Evolutionary conservation across 2,113 vertebrate genomes (phyloP).

Genomic region (Pteronura brasiliensis): DNA sequence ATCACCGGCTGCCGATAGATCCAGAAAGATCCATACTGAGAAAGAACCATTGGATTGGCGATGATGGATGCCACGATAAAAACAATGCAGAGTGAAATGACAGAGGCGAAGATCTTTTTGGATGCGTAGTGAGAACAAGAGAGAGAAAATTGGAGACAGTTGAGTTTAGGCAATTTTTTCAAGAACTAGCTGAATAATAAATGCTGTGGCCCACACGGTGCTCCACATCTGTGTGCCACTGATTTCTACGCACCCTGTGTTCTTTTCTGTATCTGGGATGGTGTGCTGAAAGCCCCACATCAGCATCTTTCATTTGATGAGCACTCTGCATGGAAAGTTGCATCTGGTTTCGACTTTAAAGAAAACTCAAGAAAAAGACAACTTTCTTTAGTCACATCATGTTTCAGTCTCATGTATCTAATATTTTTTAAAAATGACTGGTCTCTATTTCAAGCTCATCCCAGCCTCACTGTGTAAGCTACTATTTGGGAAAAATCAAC

Average conservation of each 20-base stretch:
- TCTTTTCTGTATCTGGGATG: not conserved
- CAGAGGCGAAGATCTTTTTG: not conserved
- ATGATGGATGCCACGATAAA: not conserved
- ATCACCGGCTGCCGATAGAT: not conserved
- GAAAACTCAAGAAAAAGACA: not conserved
- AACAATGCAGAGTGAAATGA: not conserved
- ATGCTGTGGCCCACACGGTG: fast-evolving
- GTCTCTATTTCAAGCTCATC: not conserved
- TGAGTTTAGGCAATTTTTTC: not conserved
- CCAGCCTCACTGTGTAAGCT: not conserved
- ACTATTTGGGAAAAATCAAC: not conserved
- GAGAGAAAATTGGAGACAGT: not conserved
- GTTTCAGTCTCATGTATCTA: not conserved
- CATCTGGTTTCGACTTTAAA: not conserved
- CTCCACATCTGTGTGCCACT: fast-evolving
- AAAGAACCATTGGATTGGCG: not conserved
- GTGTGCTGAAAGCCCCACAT: not conserved
- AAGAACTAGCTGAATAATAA: not conserved
- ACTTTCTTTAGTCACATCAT: not conserved
- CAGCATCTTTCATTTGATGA: not conserved
- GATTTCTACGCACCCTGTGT: fast-evolving
- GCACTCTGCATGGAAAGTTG: not conserved
- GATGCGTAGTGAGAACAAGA: not conserved
- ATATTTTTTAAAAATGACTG: fast-evolving
- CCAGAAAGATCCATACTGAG: not conserved